Evolutionary conservation across 2,888 invertebrate species (phyloP).

Genomic region (Callosobruchus maculatus): DNA sequence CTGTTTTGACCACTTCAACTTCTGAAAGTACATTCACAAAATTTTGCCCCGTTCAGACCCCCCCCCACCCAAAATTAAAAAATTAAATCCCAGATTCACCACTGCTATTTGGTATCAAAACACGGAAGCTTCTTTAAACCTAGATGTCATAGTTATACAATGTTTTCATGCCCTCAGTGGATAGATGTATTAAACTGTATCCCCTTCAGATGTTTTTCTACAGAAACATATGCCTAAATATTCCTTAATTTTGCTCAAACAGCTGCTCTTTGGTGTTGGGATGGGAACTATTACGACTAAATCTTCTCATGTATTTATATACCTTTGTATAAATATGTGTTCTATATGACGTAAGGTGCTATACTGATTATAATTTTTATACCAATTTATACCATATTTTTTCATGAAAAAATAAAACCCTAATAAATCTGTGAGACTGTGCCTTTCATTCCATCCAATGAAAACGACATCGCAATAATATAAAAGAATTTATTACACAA

Average conservation of each 20-base stretch:
- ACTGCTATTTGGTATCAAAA: too few relatives aligned
- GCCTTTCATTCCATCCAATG: not conserved
- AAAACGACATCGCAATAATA: too few relatives aligned
- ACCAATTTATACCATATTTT: not conserved
- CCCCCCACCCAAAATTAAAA: too few relatives aligned
- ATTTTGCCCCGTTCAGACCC: too few relatives aligned
- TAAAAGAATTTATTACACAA: not conserved
- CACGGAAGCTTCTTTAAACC: too few relatives aligned
- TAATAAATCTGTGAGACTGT: not conserved
- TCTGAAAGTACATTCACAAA: too few relatives aligned
- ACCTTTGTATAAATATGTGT: not conserved
- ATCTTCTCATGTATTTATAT: not conserved
- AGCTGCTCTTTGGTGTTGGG: not conserved
- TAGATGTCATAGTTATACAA: too few relatives aligned
- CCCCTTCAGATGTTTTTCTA: not conserved
- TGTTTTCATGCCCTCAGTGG: not conserved
- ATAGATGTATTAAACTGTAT: not conserved
- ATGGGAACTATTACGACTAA: not conserved
- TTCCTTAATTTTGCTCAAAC: not conserved
- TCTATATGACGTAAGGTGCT: not conserved
- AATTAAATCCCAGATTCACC: too few relatives aligned
- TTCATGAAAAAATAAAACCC: not conserved
- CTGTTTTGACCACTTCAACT: too few relatives aligned
- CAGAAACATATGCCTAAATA: not conserved
- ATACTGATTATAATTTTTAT: not conserved